Conservation (phyloP, 2,888 invertebrate species). For the Uropetala carovei region DNA sequence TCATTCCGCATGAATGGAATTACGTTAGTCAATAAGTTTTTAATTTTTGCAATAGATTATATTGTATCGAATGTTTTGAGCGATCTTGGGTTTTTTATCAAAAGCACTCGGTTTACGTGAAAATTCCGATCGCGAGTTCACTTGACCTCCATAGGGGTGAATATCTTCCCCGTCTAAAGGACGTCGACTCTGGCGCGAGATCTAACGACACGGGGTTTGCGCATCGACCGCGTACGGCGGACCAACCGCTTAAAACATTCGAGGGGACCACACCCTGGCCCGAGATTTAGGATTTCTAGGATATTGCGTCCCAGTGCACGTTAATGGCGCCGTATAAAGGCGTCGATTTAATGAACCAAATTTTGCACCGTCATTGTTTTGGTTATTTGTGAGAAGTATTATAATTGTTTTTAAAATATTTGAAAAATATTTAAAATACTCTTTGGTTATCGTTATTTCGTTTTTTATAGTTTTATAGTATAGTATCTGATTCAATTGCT, state of each 20-base stretch:
- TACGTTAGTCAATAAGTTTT: not conserved
- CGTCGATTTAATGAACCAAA: no score
- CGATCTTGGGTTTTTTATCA: not conserved
- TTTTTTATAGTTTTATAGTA: no score
- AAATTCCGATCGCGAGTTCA: not conserved
- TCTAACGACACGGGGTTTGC: not conserved
- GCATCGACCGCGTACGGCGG: conserved; percentile 41
- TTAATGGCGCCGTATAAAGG: not conserved
- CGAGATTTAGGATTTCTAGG: not conserved
- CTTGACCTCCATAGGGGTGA: conserved; percentile 27
- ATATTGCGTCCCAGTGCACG: not conserved
- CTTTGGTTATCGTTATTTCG: no score
- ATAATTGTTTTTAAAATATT: no score
- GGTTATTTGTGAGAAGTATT: no score
- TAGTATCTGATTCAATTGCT: no score
- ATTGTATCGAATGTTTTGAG: not conserved
- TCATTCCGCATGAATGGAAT: not conserved
- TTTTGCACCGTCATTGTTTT: no score
- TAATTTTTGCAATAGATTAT: not conserved
- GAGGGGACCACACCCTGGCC: conserved; percentile 40
- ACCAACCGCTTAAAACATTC: conserved; percentile 26
- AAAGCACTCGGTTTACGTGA: not conserved
- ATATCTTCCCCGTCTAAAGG: conserved; percentile 20
- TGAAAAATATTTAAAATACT: no score
- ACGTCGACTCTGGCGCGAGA: conserved; percentile 36